These are phyloP conservation scores for Xyrichtys novacula DNA, from an alignment of 2,797 vertebrate species.

Conservation along the genomic window DNA sequence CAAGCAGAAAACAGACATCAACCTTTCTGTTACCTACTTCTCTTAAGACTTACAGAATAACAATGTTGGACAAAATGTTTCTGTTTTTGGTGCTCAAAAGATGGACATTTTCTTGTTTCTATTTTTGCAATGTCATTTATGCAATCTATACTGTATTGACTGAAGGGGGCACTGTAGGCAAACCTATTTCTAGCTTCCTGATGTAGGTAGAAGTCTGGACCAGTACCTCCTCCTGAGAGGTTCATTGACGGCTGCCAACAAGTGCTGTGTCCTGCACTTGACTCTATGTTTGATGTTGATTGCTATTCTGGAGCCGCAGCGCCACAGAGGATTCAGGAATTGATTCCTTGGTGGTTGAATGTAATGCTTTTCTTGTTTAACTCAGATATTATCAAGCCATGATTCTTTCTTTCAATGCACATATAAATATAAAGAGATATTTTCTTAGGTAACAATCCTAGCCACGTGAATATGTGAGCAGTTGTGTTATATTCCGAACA, in stretches of 20 bases:
- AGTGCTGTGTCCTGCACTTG: conserved; percentile 68
- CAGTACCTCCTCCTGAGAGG: conserved; percentile 52
- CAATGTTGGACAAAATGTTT: not conserved
- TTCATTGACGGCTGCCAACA: conserved; percentile 72
- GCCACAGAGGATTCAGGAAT: conserved; percentile 50
- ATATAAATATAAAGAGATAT: not conserved
- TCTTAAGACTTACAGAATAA: not conserved
- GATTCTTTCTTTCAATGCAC: conserved; percentile 1
- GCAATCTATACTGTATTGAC: conserved; percentile 21
- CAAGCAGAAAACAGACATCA: not conserved
- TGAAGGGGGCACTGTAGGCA: conserved; percentile 72
- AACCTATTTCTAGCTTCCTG: conserved; percentile 30
- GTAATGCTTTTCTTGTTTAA: conserved; percentile 34
- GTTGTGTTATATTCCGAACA: not conserved
- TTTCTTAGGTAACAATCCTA: not conserved
- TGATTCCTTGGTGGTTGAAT: conserved; percentile 2
- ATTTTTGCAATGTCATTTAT: conserved; percentile 46
- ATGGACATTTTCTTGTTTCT: not conserved
- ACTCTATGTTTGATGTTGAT: conserved; percentile 71
- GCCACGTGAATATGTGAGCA: not conserved
- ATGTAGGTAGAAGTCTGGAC: conserved; percentile 38
- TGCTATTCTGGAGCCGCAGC: conserved; percentile 62
- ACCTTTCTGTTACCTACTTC: not conserved
- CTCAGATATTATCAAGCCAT: conserved; percentile 4
- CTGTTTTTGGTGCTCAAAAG: not conserved